These are phyloP conservation scores for Boloria euphrosyne DNA, from an alignment of 2,888 invertebrate genomes.

Conservation along the genomic window DNA sequence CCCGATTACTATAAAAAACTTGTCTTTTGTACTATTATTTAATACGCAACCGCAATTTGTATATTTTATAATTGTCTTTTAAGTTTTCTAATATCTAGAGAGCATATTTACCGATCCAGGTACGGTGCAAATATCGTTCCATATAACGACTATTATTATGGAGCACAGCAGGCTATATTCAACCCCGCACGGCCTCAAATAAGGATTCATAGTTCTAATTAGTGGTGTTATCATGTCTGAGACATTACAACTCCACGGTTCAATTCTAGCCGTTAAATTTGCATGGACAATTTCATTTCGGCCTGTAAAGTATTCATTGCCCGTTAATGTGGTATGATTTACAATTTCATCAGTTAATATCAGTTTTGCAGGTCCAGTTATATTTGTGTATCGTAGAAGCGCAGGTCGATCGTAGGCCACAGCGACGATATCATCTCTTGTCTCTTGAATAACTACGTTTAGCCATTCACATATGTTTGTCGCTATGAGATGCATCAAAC, in stretches of 20 bases:
- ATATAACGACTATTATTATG: constrained; percentile 89
- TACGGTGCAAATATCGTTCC: constrained; percentile 86
- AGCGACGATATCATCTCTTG: constrained; percentile 90
- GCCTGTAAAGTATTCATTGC: constrained; percentile 24
- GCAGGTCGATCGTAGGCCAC: constrained; percentile 66
- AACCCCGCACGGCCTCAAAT: constrained; percentile 91
- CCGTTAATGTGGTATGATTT: constrained; percentile 50
- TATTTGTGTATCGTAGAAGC: constrained; percentile 63
- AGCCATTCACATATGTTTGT: constrained; percentile 97
- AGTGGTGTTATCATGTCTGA: constrained; percentile 83
- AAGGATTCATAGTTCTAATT: constrained; percentile 86
- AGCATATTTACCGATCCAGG: constrained; percentile 68
- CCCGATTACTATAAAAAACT: background rate
- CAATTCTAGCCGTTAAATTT: constrained; percentile 49
- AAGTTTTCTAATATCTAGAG: constrained; percentile 2
- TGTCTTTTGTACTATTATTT: background rate
- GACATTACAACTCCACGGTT: constrained; percentile 69
- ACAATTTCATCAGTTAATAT: constrained; percentile 51
- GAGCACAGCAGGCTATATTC: constrained; percentile 92
- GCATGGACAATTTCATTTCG: constrained; percentile 30
- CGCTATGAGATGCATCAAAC: constrained; percentile 96
- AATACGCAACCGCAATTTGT: too few species aligned
- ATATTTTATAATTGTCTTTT: background rate
- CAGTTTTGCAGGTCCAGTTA: constrained; percentile 56
- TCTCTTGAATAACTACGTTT: constrained; percentile 92